Evolutionary conservation across 2,888 invertebrate genomes (phyloP), one percentile per base, ranked within the genome.

Genomic region (Pammene fasciana): DNA sequence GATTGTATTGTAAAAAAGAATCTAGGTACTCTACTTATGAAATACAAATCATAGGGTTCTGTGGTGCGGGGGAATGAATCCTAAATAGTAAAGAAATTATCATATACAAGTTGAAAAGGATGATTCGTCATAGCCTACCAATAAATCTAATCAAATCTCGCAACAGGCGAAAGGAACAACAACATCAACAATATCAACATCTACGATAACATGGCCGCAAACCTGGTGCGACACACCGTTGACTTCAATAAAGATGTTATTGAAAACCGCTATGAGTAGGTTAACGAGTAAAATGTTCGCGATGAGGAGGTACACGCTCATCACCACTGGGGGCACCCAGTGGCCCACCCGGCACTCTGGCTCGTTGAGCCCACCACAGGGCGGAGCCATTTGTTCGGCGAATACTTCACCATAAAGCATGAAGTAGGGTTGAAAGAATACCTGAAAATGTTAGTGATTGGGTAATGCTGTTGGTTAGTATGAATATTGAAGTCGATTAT

Each of bases 351-450:
- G 94, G 87, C 98, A 98, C 45, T 95, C 93, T 68, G 94, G 93
- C 84, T 95, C 95, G 41, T 94, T 95, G 0, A 95, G 95, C 73
- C 94, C 94, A n/a, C 97, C 97, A 83, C 98, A 98, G 5, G 96
- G 95, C 34, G 98, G 98, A 83, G 99, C 98, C 89, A 99, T 99
- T 84, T 97, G 96, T 84, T 97, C 98, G 34, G 99, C 99, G 88
- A 99, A 99, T 76, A 99, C 97, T 93, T 99, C 99, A 78, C 99
- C 99, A 90, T 99, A 99, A 85, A 99, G 94, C 99, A 99, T 99
- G 93, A 99, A 99, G 90, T 99, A 99, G 18, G 97, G 99, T 92
- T 99, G 98, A 90, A 97, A 96, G 93, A 99, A 98, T 70, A 99
- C 96, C 96, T 96, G 92, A 46, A 90, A 92, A 81, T 83, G 87